Evolutionary conservation across 2,888 invertebrate genomes (phyloP).

Genomic region (Plagodis dolabraria): DNA sequence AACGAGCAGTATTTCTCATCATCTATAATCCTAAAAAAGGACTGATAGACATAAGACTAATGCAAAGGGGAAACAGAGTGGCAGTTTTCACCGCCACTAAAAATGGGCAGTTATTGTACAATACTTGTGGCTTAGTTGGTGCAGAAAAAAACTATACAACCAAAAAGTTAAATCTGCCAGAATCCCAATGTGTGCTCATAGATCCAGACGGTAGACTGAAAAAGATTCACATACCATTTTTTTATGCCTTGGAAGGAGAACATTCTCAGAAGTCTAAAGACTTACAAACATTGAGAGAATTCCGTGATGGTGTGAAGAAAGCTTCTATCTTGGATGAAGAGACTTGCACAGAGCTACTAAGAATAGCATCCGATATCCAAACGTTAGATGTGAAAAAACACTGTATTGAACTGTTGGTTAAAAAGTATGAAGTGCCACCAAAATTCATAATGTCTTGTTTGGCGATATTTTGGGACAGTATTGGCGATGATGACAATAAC

Average conservation of each 20-base stretch:
- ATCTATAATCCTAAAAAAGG: slow-evolving; percentile 97
- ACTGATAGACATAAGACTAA: slow-evolving; percentile 96
- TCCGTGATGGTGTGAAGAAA: slow-evolving; percentile 88
- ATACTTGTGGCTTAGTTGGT: slow-evolving; percentile 92
- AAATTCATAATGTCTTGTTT: slow-evolving; percentile 83
- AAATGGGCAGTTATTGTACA: slow-evolving; percentile 91
- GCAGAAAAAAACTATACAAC: slow-evolving; percentile 83
- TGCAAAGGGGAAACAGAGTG: slow-evolving; percentile 95
- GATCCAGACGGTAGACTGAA: slow-evolving; percentile 93
- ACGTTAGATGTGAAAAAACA: slow-evolving; percentile 90
- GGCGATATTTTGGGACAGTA: slow-evolving; percentile 76
- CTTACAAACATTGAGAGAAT: slow-evolving; percentile 92
- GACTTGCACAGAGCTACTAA: slow-evolving; percentile 79
- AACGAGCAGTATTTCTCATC: slow-evolving; percentile 92
- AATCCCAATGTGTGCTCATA: slow-evolving; percentile 91
- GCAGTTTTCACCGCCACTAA: slow-evolving; percentile 96
- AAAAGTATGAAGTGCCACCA: slow-evolving; percentile 86
- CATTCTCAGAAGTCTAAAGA: slow-evolving; percentile 95
- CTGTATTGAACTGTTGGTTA: slow-evolving; percentile 88
- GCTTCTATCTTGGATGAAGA: slow-evolving; percentile 78
- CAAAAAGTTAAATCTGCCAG: slow-evolving; percentile 85
- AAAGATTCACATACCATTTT: slow-evolving; percentile 94
- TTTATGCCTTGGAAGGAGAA: slow-evolving; percentile 94
- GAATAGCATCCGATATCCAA: slow-evolving; percentile 86
- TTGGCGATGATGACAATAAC: slow-evolving; percentile 47